Evolutionary conservation across 2,797 vertebrate genomes (phyloP), one percentile per base, ranked within the genome.

Genomic region (Coreius guichenoti): DNA sequence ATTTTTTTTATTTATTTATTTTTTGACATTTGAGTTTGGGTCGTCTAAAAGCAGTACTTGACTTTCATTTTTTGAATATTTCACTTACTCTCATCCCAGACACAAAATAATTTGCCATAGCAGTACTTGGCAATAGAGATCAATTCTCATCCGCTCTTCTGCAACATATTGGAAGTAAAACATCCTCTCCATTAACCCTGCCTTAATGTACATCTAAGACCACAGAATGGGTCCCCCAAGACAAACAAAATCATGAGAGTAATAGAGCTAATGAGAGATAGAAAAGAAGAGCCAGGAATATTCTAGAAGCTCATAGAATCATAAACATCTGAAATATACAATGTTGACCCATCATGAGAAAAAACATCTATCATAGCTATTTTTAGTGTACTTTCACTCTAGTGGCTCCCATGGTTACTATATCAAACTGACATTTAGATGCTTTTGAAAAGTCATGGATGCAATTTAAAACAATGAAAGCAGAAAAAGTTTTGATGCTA

Each of bases 391-490:
- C 70, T 76, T 67, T 39, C 5, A 11, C 45, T 80, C 12, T 19
- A 26, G 45, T 67, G 31, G n/a, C 29, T 43, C 47, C 63, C 23
- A 43, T 29, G 47, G 47, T 56, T 56, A 77, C 73, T 84, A 16
- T 68, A 76, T 76, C 6, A 76, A 49, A 76, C 23, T 77, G 82
- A 8, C 61, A 77, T 76, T 68, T 33, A 39, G 61, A 54, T 0
- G 6, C 36, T 82, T 82, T 72, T 61, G 26, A 73, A 73, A 72
- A 61, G 36, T 45, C 51, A 70, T 39, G 9, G 12, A 81, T 31
- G 49, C 80, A 29, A 72, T 81, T 81, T 82, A 23, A 73, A 58
- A 61, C 54, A 61, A 43, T 56, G 12, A 26, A 61, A 29, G 80
- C 9, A 39, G 31, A 81, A 61, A 82, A 49, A 17, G 26, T 14